Evolutionary conservation across 2,113 vertebrate species (phyloP), one percentile per base, ranked within the genome.

Genomic region (Gnathonemus echidnorhynchus): DNA sequence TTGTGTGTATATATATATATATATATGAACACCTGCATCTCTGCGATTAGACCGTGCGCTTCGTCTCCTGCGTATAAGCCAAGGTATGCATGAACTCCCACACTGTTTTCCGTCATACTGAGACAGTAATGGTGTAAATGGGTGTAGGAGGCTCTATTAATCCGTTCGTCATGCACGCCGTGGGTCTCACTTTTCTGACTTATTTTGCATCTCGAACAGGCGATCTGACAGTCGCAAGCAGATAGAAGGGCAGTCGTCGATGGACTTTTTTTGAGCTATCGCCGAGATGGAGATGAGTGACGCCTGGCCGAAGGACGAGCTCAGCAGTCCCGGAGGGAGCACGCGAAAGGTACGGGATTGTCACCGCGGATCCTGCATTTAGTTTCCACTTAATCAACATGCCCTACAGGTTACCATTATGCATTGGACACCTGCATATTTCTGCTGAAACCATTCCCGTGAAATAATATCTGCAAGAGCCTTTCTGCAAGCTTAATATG

Each of bases 321-420:
- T 58, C 9, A 86, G 77, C 27, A 90, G 92, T 70, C 89, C 88
- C 87, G 58, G 89, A 27, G 94, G 94, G 46, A 95, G 95, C 92
- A 90, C 94, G 91, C 91, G 95, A 17, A 95, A 96, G 95, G 95
- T 95, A 90, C 88, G 90, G 35, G 11, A 21, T 90, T 49, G n/a
- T 3, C 2, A 84, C 8, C 8, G 0, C 50, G 7, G 83, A 62
- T 85, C 19, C 3, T 56, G 80, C 74, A 80, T 17, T 17, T 42
- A 21, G 17, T 80, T 42, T 42, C 15, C 74, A 1, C 35, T 17
- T 42, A 19, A 42, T 39, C 74, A 77, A 15, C 27, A 70, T 70
- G 27, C 27, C 62, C 62, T 70, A 70, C 62, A 13, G n/a, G 24
- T 27, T 66, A 62, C 85, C 46, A 7, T 46, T 62, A 24, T 48